Conservation (phyloP, 2,888 invertebrate species). For the Capitulum mitella region DNA sequence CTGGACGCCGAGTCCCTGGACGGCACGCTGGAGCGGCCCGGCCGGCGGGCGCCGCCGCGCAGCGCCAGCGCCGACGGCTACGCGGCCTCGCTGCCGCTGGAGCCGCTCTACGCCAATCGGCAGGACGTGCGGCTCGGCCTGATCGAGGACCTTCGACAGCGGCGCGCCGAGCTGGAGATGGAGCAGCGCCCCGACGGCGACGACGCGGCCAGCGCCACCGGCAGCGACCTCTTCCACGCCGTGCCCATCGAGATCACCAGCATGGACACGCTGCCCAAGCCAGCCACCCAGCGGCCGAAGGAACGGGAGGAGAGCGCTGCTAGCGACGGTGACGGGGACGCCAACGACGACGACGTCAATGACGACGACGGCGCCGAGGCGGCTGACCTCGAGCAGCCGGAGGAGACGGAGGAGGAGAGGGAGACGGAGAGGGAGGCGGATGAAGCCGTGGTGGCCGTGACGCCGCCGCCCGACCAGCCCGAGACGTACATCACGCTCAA, state of each 20-base stretch:
- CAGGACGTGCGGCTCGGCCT: not conserved
- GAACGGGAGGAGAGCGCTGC: not conserved
- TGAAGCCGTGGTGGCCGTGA: not conserved
- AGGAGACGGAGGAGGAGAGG: not conserved
- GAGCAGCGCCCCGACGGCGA: not conserved
- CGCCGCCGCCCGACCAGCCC: not conserved
- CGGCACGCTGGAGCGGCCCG: not conserved
- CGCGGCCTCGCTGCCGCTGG: not conserved
- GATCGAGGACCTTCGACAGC: not conserved
- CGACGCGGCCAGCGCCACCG: not conserved
- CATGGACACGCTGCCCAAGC: slow-evolving; percentile 9
- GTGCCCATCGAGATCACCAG: slow-evolving; percentile 14
- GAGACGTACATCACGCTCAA: slow-evolving; percentile 14
- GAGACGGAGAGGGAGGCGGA: not conserved
- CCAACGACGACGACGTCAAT: not conserved
- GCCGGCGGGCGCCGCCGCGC: not conserved
- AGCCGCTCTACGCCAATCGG: not conserved
- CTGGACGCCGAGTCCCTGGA: not conserved
- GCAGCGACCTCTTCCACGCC: slow-evolving; percentile 4
- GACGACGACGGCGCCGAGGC: not conserved
- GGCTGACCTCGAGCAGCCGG: not conserved
- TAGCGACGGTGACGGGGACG: not conserved
- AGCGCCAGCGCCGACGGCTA: not conserved
- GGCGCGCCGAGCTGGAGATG: not conserved
- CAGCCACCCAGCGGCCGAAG: not conserved